These are phyloP conservation scores for Drosophila sp. DNA, from an alignment of 1,140 invertebrate genomes.

Conservation along the genomic window DNA sequence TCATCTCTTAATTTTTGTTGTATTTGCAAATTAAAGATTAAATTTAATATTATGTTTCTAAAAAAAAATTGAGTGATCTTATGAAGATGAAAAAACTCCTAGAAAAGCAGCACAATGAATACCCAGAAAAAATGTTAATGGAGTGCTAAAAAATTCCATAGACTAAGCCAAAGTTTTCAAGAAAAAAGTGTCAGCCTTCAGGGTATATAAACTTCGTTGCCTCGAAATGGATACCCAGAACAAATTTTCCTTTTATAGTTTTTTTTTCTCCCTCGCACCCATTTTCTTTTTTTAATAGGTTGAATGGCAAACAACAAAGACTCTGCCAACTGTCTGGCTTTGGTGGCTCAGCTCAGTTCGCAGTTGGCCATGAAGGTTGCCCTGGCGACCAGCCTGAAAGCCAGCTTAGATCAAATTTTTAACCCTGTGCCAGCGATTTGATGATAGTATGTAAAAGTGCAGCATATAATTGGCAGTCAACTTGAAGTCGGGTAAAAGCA, in stretches of 20 bases:
- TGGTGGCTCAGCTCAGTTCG: not conserved
- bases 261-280: not conserved
- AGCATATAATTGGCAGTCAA: slow-evolving; percentile 40
- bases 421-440: not conserved
- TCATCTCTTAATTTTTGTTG: too few species aligned
- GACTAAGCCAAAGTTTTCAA: too few species aligned
- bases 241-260: not conserved
- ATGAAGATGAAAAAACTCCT: too few species aligned
- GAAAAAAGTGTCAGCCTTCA: not conserved
- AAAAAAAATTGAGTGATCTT: too few species aligned
- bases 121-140: too few species aligned
- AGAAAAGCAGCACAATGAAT: too few species aligned
- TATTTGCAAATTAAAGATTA: too few species aligned
- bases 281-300: not conserved
- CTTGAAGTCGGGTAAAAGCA: slow-evolving; percentile 1
- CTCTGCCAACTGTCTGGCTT: not conserved
- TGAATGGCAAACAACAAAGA: not conserved
- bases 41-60: too few species aligned
- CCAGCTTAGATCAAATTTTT: not conserved
- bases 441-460: slow-evolving; percentile 7
- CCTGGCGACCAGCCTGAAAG: not conserved
- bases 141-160: too few species aligned
- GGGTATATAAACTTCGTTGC: not conserved
- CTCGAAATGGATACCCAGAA: not conserved
- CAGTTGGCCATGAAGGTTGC: slow-evolving; percentile 1